These are phyloP conservation scores for Harpalus rufipes DNA, from an alignment of 2,888 invertebrate genomes.

Conservation along the genomic window DNA sequence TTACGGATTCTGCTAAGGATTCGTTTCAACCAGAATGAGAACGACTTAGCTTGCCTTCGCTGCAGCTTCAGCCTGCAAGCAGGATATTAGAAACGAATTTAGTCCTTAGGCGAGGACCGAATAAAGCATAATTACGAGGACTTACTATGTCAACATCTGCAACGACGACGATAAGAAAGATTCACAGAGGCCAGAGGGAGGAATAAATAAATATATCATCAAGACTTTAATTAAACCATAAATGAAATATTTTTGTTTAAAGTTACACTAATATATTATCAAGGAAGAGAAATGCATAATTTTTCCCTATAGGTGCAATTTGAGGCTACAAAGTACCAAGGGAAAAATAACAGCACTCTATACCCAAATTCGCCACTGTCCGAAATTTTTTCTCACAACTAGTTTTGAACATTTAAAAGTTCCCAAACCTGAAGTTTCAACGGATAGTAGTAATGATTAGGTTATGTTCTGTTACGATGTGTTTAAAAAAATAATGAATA, in stretches of 20 bases:
- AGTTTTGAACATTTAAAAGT: too few species aligned
- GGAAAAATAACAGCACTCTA: too few species aligned
- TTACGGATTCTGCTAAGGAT: conserved; percentile 48
- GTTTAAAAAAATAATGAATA: too few species aligned
- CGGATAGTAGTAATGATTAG: too few species aligned
- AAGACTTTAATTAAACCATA: not conserved
- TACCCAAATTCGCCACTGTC: too few species aligned
- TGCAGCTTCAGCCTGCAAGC: not conserved
- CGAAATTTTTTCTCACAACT: too few species aligned
- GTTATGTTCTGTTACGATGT: too few species aligned
- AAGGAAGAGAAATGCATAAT: too few species aligned
- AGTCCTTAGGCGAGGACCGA: not conserved
- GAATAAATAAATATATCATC: not conserved
- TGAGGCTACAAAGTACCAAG: too few species aligned
- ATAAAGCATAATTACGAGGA: not conserved
- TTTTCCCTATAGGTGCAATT: too few species aligned
- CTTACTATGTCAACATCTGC: conserved; percentile 8
- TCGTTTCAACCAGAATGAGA: not conserved
- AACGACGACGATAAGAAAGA: not conserved
- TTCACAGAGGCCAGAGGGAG: not conserved
- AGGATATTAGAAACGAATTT: conserved; percentile 27
- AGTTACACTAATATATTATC: too few species aligned
- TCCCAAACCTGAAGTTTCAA: too few species aligned
- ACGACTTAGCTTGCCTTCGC: not conserved
- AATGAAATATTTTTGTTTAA: not conserved